phyloP scores from a whole-genome alignment of 2,888 invertebrate species.

The Agrotis exclamationis region DNA sequence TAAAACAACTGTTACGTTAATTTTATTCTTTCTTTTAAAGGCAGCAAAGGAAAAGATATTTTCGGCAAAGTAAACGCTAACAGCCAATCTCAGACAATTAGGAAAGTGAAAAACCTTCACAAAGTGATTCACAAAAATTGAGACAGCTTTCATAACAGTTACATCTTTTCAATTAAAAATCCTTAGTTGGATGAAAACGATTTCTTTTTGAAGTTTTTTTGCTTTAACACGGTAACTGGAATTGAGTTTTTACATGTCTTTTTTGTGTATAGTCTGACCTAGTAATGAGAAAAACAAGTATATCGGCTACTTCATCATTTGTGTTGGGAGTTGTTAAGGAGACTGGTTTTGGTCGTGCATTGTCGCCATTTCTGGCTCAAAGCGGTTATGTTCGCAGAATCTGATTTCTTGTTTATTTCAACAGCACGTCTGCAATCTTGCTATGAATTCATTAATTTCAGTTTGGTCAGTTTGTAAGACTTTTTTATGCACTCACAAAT shows the following conservation, averaged over 20 bases:
- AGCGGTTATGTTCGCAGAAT: slow-evolving; percentile 48
- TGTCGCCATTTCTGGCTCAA: slow-evolving; percentile 47
- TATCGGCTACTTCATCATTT: slow-evolving; percentile 47
- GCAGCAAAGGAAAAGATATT: not conserved
- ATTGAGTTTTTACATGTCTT: slow-evolving; percentile 31
- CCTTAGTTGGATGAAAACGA: slow-evolving; percentile 46
- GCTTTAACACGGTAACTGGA: slow-evolving; percentile 22
- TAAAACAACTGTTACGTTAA: not conserved
- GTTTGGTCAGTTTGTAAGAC: not conserved
- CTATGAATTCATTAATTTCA: slow-evolving; percentile 14
- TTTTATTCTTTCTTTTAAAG: not conserved
- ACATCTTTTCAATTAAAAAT: slow-evolving; percentile 49
- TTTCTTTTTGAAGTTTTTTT: slow-evolving; percentile 41
- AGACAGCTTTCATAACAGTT: slow-evolving; percentile 31
- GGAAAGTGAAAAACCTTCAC: slow-evolving; percentile 41
- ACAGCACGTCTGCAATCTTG: slow-evolving; percentile 24
- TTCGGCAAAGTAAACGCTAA: slow-evolving; percentile 16
- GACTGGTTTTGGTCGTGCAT: slow-evolving; percentile 30
- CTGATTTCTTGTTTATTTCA: slow-evolving; percentile 29
- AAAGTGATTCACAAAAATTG: slow-evolving; percentile 37
- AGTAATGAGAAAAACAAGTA: slow-evolving; percentile 47
- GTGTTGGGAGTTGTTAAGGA: slow-evolving; percentile 20
- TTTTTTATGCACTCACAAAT: no score
- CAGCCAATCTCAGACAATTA: slow-evolving; percentile 36
- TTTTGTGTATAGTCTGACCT: slow-evolving; percentile 44